These are phyloP conservation scores for Platycercus adscitus DNA, from an alignment of 2,113 vertebrate species.

Conservation along the genomic window DNA sequence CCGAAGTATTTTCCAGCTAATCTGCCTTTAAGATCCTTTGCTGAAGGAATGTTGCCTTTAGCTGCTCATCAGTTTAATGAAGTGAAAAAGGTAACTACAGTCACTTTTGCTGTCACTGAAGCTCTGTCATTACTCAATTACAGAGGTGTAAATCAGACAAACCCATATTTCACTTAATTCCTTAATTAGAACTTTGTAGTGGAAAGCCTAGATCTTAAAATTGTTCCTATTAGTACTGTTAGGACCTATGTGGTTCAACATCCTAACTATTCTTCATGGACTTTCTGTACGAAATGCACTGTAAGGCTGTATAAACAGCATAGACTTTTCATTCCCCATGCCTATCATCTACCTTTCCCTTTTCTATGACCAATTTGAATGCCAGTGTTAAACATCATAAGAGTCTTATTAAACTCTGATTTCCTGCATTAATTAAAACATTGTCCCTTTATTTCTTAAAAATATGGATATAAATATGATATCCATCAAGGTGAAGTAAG, in stretches of 20 bases:
- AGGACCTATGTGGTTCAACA: background rate
- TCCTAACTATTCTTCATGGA: background rate
- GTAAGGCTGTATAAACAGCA: background rate
- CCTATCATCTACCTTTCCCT: background rate
- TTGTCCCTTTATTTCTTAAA: background rate
- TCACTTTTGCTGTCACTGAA: background rate
- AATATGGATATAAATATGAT: background rate
- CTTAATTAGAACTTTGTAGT: background rate
- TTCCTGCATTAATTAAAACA: background rate
- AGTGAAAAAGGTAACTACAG: background rate
- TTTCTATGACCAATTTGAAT: background rate
- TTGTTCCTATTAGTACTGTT: background rate
- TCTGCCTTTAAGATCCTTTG: background rate
- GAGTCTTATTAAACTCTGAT: background rate
- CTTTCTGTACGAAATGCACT: background rate
- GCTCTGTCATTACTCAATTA: background rate
- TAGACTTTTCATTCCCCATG: background rate
- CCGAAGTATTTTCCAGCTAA: background rate
- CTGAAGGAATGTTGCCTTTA: background rate
- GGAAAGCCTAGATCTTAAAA: background rate
- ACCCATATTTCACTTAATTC: background rate
- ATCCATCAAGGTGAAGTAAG: background rate
- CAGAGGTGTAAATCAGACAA: background rate
- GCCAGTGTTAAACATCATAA: background rate
- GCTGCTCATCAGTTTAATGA: background rate